A percentile compares a stretch with the other conserved stretches of the same genome.
phyloP scores from a whole-genome alignment of 2,113 vertebrate genomes.

The Pseudolaguvia tuberculata region DNA sequence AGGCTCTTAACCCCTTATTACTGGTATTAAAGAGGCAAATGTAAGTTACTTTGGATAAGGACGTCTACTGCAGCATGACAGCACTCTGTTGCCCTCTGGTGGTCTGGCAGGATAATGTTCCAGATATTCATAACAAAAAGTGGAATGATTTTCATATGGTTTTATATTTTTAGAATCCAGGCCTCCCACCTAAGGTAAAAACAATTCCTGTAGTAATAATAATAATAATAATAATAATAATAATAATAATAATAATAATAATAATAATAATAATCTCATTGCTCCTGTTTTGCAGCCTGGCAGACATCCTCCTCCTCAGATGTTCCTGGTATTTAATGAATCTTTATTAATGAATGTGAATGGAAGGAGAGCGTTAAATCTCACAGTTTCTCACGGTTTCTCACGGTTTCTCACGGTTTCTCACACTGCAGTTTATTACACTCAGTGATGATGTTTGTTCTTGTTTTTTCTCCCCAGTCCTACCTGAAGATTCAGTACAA shows the following conservation, averaged over 20 bases:
- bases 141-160: not conserved
- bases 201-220: not conserved
- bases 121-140: no score
- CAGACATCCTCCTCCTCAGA: not conserved
- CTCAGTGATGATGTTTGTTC: not conserved
- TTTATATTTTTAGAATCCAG: not conserved
- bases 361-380: no score
- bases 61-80: no score
- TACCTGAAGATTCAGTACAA: conserved; percentile 57
- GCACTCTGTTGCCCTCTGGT: no score
- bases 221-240: not conserved
- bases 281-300: conserved; percentile 5
- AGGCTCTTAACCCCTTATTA: no score
- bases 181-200: not conserved
- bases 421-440: not conserved
- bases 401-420: no score
- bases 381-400: no score
- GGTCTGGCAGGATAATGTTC: no score
- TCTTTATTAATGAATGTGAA: not conserved
- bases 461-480: conserved; percentile 34
- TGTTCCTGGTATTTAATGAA: conserved; percentile 7
- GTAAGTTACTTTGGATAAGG: no score
- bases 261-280: not conserved
- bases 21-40: no score
- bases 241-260: conserved; percentile 2